These are phyloP conservation scores for Frieseomelitta varia DNA, from an alignment of 1,140 invertebrate species.

Conservation along the genomic window DNA sequence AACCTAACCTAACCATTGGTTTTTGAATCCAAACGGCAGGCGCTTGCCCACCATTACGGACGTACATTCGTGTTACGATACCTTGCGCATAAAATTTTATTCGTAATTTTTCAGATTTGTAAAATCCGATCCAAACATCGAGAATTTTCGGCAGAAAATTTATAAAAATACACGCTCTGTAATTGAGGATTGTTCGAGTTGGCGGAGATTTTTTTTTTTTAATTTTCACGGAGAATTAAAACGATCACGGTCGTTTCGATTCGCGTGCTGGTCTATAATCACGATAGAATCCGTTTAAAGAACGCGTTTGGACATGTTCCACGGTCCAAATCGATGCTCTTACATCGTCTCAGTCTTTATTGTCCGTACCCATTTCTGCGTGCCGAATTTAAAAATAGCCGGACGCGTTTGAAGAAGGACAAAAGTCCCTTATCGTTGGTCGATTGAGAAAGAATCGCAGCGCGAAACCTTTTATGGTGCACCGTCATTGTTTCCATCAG, in stretches of 20 bases:
- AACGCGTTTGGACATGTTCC: constrained; percentile 40
- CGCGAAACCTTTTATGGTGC: background rate
- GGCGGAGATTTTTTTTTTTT: too few species aligned
- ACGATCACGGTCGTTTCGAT: background rate
- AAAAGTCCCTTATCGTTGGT: background rate
- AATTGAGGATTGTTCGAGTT: background rate
- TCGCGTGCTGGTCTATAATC: background rate
- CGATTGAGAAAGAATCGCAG: background rate
- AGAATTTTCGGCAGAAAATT: background rate
- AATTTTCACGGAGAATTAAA: too few species aligned
- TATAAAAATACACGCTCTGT: background rate
- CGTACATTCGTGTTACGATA: constrained; percentile 15
- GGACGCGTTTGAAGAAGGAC: background rate
- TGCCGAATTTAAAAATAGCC: constrained; percentile 30
- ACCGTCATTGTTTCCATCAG: background rate
- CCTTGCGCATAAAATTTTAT: constrained; percentile 10
- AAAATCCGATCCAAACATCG: background rate
- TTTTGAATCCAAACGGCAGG: background rate
- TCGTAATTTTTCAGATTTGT: background rate
- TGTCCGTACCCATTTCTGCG: constrained; percentile 33
- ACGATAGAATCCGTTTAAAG: constrained; percentile 18
- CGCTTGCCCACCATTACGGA: background rate
- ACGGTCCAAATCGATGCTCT: constrained; percentile 19
- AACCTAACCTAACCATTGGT: constrained; percentile 23
- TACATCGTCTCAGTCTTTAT: constrained; percentile 12